Percentiles rank a stretch among this genome's conserved stretches.
These are phyloP conservation scores for Apaloderma vittatum DNA, from an alignment of 2,113 vertebrate genomes.

Conservation along the genomic window DNA sequence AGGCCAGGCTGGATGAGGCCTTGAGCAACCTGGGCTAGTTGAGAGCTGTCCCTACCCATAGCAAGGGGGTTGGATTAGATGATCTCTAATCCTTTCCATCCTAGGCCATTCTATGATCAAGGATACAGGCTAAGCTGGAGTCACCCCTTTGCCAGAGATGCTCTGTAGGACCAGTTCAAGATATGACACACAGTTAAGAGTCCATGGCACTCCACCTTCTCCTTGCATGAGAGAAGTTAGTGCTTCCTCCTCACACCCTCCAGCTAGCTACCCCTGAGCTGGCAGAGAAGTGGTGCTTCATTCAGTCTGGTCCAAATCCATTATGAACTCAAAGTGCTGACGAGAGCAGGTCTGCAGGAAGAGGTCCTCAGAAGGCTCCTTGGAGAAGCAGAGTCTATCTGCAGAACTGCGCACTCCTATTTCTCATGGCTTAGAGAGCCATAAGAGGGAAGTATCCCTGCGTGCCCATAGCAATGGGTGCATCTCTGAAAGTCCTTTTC, in stretches of 20 bases:
- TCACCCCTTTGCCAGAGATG: not conserved
- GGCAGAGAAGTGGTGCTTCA: not conserved
- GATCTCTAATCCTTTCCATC: too few relatives aligned
- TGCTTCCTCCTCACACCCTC: not conserved
- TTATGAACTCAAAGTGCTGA: not conserved
- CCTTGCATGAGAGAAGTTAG: not conserved
- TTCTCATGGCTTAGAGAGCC: not conserved
- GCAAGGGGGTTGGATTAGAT: too few relatives aligned
- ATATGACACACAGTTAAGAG: not conserved
- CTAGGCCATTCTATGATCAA: too few relatives aligned
- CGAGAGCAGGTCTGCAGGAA: not conserved
- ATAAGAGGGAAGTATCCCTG: not conserved
- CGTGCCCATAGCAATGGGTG: rapidly evolving
- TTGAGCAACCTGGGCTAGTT: too few relatives aligned
- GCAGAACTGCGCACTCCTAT: not conserved
- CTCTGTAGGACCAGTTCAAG: not conserved
- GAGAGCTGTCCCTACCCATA: too few relatives aligned
- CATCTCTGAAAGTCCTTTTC: not conserved
- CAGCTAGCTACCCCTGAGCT: not conserved
- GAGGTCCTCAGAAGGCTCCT: not conserved
- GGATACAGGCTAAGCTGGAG: not conserved
- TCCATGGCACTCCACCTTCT: not conserved
- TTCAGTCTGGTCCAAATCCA: not conserved
- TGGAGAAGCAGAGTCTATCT: not conserved
- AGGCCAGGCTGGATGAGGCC: too few relatives aligned